Percentiles rank a stretch among this genome's conserved stretches.
These are phyloP conservation scores for Corythornis vintsioides DNA, from an alignment of 2,113 vertebrate genomes.

Conservation along the genomic window DNA sequence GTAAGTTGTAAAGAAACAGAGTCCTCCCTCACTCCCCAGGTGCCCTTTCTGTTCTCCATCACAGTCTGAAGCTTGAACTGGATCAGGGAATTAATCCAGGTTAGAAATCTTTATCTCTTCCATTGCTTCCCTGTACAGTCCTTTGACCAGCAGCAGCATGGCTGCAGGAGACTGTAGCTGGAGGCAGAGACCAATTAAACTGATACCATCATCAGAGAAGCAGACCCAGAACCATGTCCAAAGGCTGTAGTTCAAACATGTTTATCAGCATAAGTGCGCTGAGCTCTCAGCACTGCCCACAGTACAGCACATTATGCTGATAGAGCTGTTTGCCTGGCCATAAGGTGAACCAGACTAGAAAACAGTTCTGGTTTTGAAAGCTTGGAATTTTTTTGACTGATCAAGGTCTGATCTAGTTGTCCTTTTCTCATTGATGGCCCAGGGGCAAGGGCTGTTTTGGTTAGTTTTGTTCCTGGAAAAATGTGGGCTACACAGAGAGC, in stretches of 20 bases:
- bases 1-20: conserved; percentile 43
- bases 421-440: not conserved
- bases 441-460: not conserved
- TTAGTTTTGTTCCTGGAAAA: not conserved
- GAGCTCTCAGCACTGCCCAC: not conserved
- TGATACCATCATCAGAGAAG: not conserved
- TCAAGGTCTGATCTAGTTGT: not conserved
- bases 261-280: not conserved
- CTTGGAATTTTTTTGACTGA: not conserved
- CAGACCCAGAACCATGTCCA: not conserved
- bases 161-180: not conserved
- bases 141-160: not conserved
- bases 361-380: not conserved
- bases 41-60: not conserved
- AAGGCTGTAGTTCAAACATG: not conserved
- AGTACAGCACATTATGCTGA: not conserved
- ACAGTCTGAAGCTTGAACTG: not conserved
- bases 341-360: not conserved
- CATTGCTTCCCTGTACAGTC: not conserved
- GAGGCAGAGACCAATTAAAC: not conserved
- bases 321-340: not conserved
- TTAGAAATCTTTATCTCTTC: not conserved
- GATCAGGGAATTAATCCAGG: not conserved
- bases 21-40: not conserved
- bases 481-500: not conserved